phyloP scores from a whole-genome alignment of 2,888 invertebrate genomes.

The Prenolepis imparis region DNA sequence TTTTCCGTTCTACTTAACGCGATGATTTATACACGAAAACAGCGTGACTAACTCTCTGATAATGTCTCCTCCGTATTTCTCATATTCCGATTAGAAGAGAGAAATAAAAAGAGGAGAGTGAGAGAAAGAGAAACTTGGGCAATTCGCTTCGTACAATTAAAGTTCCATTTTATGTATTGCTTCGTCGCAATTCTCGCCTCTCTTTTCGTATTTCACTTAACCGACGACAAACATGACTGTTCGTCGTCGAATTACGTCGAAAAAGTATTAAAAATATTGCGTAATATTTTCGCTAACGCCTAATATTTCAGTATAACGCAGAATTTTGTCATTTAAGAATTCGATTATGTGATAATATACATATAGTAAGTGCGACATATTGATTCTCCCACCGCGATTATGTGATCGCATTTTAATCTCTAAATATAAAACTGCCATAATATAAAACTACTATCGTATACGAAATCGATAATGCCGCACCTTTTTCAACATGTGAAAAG shows the following conservation, averaged over 20 bases:
- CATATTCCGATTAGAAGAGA: neutral
- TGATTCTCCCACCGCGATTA: neutral
- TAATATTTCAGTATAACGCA: neutral
- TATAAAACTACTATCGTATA: neutral
- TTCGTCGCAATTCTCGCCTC: neutral
- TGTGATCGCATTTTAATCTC: neutral
- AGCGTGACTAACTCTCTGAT: neutral
- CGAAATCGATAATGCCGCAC: neutral
- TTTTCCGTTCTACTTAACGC: neutral
- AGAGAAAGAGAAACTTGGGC: neutral
- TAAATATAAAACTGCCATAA: slow-evolving; percentile 4
- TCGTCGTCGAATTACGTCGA: neutral
- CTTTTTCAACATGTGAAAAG: neutral
- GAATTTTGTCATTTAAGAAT: neutral
- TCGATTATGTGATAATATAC: neutral
- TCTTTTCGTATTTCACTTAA: neutral
- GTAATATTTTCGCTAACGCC: neutral
- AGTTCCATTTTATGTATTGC: slow-evolving; percentile 40
- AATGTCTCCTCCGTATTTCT: slow-evolving; percentile 20
- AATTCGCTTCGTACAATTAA: slow-evolving; percentile 6
- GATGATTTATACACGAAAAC: slow-evolving; percentile 5
- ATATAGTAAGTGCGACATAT: neutral
- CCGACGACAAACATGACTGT: neutral
- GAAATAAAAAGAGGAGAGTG: neutral
- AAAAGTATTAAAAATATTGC: slow-evolving; percentile 3